Evolutionary conservation across 2,113 vertebrate species (phyloP).

Genomic region (Rhinolophus sinicus): DNA sequence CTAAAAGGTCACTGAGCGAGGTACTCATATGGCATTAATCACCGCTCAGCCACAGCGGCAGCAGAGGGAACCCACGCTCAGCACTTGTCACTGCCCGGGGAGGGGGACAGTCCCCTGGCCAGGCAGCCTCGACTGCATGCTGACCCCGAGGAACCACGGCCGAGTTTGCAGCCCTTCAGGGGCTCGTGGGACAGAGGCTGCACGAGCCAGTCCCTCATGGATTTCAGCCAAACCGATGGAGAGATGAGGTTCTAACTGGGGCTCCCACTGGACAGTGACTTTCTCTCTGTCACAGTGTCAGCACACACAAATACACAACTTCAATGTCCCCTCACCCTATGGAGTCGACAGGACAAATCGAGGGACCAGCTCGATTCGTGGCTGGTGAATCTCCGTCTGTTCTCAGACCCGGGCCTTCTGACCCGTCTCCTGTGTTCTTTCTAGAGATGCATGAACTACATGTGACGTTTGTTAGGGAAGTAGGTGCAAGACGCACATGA

Average conservation of each 20-base stretch:
- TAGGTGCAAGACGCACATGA: background rate
- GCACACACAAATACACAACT: rapidly evolving
- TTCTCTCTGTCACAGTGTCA: rapidly evolving
- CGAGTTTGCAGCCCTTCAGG: background rate
- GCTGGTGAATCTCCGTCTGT: background rate
- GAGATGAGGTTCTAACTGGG: rapidly evolving
- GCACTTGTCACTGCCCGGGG: background rate
- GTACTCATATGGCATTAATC: conserved; percentile 56
- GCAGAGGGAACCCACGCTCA: background rate
- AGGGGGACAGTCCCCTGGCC: background rate
- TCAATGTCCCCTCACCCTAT: rapidly evolving
- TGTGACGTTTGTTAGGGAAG: background rate
- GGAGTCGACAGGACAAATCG: rapidly evolving
- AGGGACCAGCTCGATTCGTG: background rate
- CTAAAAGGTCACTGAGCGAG: conserved; percentile 33
- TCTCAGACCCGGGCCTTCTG: background rate
- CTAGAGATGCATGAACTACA: background rate
- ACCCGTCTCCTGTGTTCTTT: background rate
- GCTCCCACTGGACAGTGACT: rapidly evolving
- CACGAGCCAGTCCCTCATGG: rapidly evolving
- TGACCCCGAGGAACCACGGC: rapidly evolving
- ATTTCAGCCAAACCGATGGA: rapidly evolving
- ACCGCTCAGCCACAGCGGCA: background rate
- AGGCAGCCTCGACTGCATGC: background rate
- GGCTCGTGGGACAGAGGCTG: rapidly evolving